Percentiles rank a stretch among this genome's conserved stretches.
Evolutionary conservation across 2,113 vertebrate species (phyloP).

Genomic region (Gymnocephalus cernua): DNA sequence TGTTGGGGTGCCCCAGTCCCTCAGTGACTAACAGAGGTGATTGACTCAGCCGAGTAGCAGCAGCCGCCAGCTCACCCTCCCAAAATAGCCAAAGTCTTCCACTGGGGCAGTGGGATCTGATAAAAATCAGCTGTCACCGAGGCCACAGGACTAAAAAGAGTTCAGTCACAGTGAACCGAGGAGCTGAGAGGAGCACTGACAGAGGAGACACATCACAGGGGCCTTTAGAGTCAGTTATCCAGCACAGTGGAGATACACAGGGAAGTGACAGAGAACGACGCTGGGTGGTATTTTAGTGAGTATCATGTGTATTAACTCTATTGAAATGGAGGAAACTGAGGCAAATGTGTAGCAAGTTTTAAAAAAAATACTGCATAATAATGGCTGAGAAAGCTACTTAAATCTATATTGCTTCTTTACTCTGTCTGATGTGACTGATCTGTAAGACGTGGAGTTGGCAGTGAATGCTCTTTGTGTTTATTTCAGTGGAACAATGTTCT

Average conservation of each 20-base stretch:
- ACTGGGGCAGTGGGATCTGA: constrained; percentile 69
- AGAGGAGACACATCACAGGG: constrained; percentile 36
- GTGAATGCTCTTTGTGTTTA: neutral
- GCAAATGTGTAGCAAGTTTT: neutral
- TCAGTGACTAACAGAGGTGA: constrained; percentile 79
- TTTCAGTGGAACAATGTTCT: neutral
- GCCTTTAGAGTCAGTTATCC: neutral
- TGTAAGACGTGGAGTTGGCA: neutral
- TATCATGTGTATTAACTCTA: constrained; percentile 48
- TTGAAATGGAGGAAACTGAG: neutral
- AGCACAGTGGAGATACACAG: constrained; percentile 34
- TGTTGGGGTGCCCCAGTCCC: constrained; percentile 55
- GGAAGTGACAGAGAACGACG: constrained; percentile 14
- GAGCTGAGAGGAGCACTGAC: constrained; percentile 44
- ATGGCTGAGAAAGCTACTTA: neutral
- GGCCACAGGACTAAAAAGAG: constrained; percentile 78
- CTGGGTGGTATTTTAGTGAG: constrained; percentile 66
- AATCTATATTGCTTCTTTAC: neutral
- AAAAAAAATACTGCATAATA: neutral
- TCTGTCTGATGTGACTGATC: neutral
- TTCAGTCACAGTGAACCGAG: constrained; percentile 56
- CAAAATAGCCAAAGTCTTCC: constrained; percentile 86
- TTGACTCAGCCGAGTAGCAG: constrained; percentile 87
- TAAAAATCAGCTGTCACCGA: constrained; percentile 90
- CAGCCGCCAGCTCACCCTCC: constrained; percentile 84